These are phyloP conservation scores for Tenthredo distinguenda DNA, from an alignment of 2,888 invertebrate species.

Conservation along the genomic window DNA sequence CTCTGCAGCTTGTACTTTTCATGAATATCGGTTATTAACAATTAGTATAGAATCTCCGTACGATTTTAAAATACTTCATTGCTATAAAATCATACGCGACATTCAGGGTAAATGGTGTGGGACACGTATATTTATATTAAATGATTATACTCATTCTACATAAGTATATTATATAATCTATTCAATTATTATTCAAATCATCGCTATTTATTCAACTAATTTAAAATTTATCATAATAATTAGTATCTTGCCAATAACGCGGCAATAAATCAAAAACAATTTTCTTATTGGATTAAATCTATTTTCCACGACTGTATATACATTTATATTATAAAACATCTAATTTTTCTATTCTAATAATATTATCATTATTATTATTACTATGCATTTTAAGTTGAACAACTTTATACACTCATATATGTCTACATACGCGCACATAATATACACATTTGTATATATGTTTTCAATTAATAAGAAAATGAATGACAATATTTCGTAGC, in stretches of 20 bases:
- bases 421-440: not conserved
- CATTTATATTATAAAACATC: slow-evolving; percentile 22
- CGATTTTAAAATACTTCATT: slow-evolving; percentile 59
- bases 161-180: not conserved
- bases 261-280: slow-evolving; percentile 37
- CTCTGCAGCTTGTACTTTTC: not conserved
- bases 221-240: not conserved
- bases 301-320: slow-evolving; percentile 39
- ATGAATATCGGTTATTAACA: slow-evolving; percentile 41
- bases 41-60: slow-evolving; percentile 60
- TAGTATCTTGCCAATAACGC: slow-evolving; percentile 40
- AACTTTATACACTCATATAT: not conserved
- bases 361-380: slow-evolving; percentile 1
- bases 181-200: slow-evolving; percentile 5
- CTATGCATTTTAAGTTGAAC: not conserved
- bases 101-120: slow-evolving; percentile 54
- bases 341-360: slow-evolving; percentile 6
- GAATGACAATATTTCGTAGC: slow-evolving; percentile 9
- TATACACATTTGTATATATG: not conserved
- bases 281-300: not conserved
- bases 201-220: slow-evolving; percentile 44
- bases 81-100: slow-evolving; percentile 55
- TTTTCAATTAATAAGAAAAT: not conserved
- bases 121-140: not conserved
- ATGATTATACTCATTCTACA: not conserved